phyloP scores from a whole-genome alignment of 2,888 invertebrate species.

The Sisyra nigra region DNA sequence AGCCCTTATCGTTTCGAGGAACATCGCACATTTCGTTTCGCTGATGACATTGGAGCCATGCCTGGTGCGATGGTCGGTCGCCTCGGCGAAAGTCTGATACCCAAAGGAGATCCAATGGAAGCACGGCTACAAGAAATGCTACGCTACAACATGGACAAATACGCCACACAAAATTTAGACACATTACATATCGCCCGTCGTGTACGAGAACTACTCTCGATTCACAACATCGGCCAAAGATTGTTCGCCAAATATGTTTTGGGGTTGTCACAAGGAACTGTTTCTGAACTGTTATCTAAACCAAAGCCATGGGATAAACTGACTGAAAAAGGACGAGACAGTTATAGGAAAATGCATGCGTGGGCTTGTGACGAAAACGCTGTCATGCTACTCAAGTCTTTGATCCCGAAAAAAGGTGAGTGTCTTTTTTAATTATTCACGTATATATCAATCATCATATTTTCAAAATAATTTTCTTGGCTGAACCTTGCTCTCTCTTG shows the following conservation, averaged over 20 bases:
- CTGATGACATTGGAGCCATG: slow-evolving; percentile 66
- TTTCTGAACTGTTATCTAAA: slow-evolving; percentile 93
- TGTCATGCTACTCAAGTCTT: slow-evolving; percentile 90
- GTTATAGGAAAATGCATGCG: slow-evolving; percentile 98
- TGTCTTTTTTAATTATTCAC: slow-evolving; percentile 16
- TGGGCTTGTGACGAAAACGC: slow-evolving; percentile 98
- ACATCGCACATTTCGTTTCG: slow-evolving; percentile 61
- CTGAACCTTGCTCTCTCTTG: background rate
- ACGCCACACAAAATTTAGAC: slow-evolving; percentile 84
- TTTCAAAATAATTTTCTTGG: background rate
- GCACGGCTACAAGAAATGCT: slow-evolving; percentile 86
- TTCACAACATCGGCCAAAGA: slow-evolving; percentile 97
- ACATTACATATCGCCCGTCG: slow-evolving; percentile 88
- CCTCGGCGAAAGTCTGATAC: slow-evolving; percentile 77
- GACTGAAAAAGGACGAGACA: slow-evolving; percentile 98
- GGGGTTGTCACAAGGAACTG: slow-evolving; percentile 93
- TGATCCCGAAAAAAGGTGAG: slow-evolving; percentile 96
- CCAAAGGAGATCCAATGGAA: slow-evolving; percentile 88
- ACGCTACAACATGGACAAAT: slow-evolving; percentile 90
- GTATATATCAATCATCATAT: background rate
- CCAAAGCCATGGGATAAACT: slow-evolving; percentile 99
- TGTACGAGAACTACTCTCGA: slow-evolving; percentile 84
- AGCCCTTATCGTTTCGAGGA: slow-evolving; percentile 70
- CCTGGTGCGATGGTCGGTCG: slow-evolving; percentile 70
- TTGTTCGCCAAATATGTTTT: slow-evolving; percentile 97